Evolutionary conservation across 2,888 invertebrate species (phyloP).

Genomic region (Heliconius ismenius): DNA sequence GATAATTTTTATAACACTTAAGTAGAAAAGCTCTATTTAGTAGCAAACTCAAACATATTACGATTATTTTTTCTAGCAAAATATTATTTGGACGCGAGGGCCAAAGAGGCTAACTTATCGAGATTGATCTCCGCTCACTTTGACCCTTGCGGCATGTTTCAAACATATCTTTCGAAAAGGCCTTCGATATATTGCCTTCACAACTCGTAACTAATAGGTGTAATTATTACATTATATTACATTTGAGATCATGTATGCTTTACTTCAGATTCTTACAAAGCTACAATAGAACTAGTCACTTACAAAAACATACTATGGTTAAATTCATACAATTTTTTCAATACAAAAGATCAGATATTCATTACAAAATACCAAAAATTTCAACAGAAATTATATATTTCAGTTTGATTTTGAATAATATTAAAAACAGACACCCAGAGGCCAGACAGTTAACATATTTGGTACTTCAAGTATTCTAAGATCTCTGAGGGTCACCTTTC

Average conservation of each 20-base stretch:
- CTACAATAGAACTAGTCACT: conserved; percentile 48
- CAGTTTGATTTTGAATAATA: conserved; percentile 70
- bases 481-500: neutral
- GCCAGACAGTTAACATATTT: conserved; percentile 63
- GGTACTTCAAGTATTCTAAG: conserved; percentile 17
- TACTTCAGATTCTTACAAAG: conserved; percentile 31
- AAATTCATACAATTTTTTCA: conserved; percentile 32
- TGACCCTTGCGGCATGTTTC: neutral
- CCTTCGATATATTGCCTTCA: conserved; percentile 65
- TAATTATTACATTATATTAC: conserved; percentile 56
- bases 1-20: conserved; percentile 58
- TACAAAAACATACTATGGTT: conserved; percentile 49
- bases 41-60: conserved; percentile 59
- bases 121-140: conserved; percentile 7
- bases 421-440: conserved; percentile 73
- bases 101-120: neutral
- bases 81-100: conserved; percentile 31
- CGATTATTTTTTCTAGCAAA: conserved; percentile 56
- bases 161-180: conserved; percentile 54
- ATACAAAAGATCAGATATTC: conserved; percentile 48
- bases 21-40: conserved; percentile 66
- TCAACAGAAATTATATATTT: conserved; percentile 48
- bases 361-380: conserved; percentile 41
- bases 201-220: conserved; percentile 44
- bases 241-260: conserved; percentile 65